Evolutionary conservation across 2,113 vertebrate genomes (phyloP), one percentile per base, ranked within the genome.

Genomic region (Sceloporus undulatus): DNA sequence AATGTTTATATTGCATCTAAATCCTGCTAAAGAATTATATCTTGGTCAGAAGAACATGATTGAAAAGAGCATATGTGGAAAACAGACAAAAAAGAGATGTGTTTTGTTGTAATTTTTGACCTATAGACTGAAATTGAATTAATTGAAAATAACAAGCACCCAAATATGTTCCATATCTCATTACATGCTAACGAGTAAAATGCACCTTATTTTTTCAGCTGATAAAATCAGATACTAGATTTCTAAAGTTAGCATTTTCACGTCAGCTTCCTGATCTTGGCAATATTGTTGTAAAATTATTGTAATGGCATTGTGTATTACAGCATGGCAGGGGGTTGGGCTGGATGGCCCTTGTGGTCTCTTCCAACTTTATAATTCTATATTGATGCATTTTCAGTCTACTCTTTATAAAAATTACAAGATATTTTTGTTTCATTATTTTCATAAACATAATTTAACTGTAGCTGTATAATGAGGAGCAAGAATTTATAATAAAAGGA

Each of bases 11-110:
- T 90, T 92, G 92, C 71, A 0, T 56, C 82, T 93, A 76, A 75
- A 48, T 89, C 88, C 84, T 93, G 85, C 84, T 92, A 90, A 86
- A 82, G 87, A 42, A 71, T 94, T 91, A 89, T 27, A 29, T 91
- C 87, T 83, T 88, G 76, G 88, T 82, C 76, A 80, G 78, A 94
- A 68, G 84, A 87, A 90, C 85, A 62, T 62, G 59, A 62, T 62
- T 84, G 90, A 65, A 82, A 84, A 78, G 14, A 83, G 40, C 59
- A 66, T 76, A 52, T 52, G n/a, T 70, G 82, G 85, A 90, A 82
- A 88, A 84, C 66, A 91, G 74, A 66, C 59, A 81, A n/a, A 38
- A 62, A 82, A 87, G 88, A 34, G 79, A 25, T 88, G 83, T 85
- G 85, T 78, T 81, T 93, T 91, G 87, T 75, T 87, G 83, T 85